A percentile compares a stretch with the other conserved stretches of the same genome.
Conservation (phyloP, 2,888 invertebrate genomes). For the Drosophila melanosoma region DNA sequence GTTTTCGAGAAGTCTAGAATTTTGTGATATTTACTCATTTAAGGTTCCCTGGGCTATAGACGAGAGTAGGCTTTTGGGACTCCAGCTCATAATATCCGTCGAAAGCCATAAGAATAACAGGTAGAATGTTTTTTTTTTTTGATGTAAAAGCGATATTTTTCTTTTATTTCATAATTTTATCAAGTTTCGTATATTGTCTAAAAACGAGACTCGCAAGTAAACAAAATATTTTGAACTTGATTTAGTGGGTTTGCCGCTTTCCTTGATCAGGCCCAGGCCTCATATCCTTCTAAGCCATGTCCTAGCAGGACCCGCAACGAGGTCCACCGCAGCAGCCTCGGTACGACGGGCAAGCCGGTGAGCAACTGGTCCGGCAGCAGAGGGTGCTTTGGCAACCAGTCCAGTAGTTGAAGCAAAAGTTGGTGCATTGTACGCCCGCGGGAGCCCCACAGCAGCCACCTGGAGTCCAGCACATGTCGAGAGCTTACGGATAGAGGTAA, state of each 20-base stretch:
- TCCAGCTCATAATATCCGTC: not conserved
- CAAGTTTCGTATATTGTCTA: not conserved
- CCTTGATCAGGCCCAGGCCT: not conserved
- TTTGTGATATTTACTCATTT: not conserved
- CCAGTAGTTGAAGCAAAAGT: conserved; percentile 71
- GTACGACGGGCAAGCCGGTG: conserved; percentile 53
- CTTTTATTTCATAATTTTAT: not conserved
- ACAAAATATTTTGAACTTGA: not conserved
- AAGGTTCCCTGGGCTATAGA: too few relatives aligned
- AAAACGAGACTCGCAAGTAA: not conserved
- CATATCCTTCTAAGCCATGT: conserved; percentile 41
- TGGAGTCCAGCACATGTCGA: conserved; percentile 67
- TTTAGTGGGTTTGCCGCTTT: not conserved
- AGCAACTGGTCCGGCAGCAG: conserved; percentile 36
- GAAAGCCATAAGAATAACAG: not conserved
- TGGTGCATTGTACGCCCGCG: conserved; percentile 62
- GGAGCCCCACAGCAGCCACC: conserved; percentile 66
- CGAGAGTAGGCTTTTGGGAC: too few relatives aligned
- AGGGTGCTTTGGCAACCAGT: conserved; percentile 48
- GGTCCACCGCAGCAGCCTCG: conserved; percentile 61
- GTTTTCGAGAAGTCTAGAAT: not conserved
- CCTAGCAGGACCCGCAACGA: conserved; percentile 52
- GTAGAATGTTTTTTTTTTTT: not conserved
- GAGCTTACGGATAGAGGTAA: conserved; percentile 37
- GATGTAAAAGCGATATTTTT: not conserved